Conservation (phyloP, 1,140 invertebrate genomes). For the Octopus bimaculoides region DNA sequence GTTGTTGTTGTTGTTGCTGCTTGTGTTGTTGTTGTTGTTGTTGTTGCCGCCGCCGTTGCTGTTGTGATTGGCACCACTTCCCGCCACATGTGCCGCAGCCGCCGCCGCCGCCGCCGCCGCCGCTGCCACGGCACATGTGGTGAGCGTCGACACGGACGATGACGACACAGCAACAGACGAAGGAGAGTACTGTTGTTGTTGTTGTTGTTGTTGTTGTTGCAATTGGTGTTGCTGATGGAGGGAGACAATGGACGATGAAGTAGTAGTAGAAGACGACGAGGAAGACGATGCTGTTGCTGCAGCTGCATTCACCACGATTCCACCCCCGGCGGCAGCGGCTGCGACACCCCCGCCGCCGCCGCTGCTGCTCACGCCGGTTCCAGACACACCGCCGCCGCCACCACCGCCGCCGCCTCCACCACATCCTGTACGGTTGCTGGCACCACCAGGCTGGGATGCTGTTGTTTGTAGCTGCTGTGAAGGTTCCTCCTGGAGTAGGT, state of each 20-base stretch:
- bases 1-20: constrained; percentile 6
- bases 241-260: not conserved
- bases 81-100: not conserved
- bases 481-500: not conserved
- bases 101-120: not conserved
- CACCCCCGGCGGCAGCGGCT: not conserved
- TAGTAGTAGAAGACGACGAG: not conserved
- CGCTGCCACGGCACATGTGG: not conserved
- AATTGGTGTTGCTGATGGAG: not conserved
- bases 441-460: constrained; percentile 1
- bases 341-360: not conserved
- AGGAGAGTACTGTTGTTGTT: not conserved
- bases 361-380: not conserved
- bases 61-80: not conserved
- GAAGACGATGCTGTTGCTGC: not conserved
- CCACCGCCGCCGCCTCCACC: not conserved
- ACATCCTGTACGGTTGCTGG: not conserved
- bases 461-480: not conserved
- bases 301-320: not conserved
- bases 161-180: not conserved
- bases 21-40: not conserved
- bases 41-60: too few species aligned
- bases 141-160: not conserved
- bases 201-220: not conserved
- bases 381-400: not conserved